phyloP scores from a whole-genome alignment of 2,797 vertebrate species.

The Meda fulgida region DNA sequence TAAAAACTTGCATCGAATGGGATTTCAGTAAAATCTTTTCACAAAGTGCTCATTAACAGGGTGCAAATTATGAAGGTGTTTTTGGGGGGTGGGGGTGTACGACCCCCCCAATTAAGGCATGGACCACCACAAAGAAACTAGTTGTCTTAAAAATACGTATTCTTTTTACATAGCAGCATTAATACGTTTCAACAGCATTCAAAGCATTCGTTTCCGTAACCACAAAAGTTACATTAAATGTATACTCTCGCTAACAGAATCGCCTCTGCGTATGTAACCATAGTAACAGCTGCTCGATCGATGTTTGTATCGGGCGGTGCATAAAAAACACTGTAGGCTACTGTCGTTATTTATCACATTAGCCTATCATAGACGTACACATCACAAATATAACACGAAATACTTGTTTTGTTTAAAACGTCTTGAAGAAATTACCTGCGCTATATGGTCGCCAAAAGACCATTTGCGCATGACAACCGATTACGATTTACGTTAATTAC shows the following conservation, averaged over 20 bases:
- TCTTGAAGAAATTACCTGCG: background rate
- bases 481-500: background rate
- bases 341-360: background rate
- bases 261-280: background rate
- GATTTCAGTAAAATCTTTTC: background rate
- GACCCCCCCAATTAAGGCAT: conserved; percentile 9
- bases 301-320: background rate
- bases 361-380: background rate
- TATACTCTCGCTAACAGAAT: background rate
- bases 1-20: background rate
- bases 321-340: background rate
- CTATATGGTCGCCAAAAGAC: background rate
- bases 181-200: background rate
- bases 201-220: background rate
- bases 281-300: background rate
- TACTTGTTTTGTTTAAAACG: background rate
- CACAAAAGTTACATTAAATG: background rate
- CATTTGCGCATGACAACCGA: background rate
- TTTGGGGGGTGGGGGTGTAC: background rate
- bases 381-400: background rate
- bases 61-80: background rate
- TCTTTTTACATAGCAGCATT: background rate
- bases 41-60: conserved; percentile 7
- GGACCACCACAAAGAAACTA: background rate
- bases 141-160: background rate